Base-by-base conservation (phyloP, 2,797 vertebrate genomes). In the Emys orbicularis region DNA sequence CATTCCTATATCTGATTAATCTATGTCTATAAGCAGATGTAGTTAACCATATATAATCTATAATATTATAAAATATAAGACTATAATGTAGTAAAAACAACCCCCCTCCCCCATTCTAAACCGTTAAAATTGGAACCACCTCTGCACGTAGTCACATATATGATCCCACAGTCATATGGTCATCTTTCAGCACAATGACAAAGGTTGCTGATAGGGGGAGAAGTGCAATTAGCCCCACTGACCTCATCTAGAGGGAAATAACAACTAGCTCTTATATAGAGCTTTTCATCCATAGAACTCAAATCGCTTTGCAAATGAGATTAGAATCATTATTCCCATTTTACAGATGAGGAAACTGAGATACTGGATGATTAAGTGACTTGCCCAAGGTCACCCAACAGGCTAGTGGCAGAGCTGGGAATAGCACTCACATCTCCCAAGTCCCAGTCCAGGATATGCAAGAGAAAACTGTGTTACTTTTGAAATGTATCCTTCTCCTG, bases 1-100 rank as follows among this genome's bases (percentile, higher is more conserved):
- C 1, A 61, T 84, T 87, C 10, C 79, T 82, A 74, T 27, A 81
- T 19, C 19, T 76, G 54, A 56, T 3, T 13, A 52, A 83, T 6
- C 2, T 11, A 5, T 29, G 5, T 23, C 16, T 44, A 29, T 12
- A 44, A 5, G 7, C 31, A 80, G 18, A 41, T 31, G 27, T 3
- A 34, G 29, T 86, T 86, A 57, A 16, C 0, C 0, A 81, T 47
- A 65, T 81, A 3, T 1, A 31, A 16, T 79, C 65, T 91, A 27
- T 0, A 0, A 0, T 34, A 3, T 25, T 25, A 72, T 37, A 68
- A 37, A n/a, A 74, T 74, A 61, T 31, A 61, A 61, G 13, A 31
- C 16, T 59, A 7, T 59, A 34, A 3, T 31, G 15, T 53, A 37
- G n/a, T 18, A 65, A 13, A 74, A 90, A 9, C 4, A 2, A 76